Percentiles rank a stretch among this genome's conserved stretches.
phyloP scores from a whole-genome alignment of 1,140 invertebrate genomes.

The Papilio helenus region DNA sequence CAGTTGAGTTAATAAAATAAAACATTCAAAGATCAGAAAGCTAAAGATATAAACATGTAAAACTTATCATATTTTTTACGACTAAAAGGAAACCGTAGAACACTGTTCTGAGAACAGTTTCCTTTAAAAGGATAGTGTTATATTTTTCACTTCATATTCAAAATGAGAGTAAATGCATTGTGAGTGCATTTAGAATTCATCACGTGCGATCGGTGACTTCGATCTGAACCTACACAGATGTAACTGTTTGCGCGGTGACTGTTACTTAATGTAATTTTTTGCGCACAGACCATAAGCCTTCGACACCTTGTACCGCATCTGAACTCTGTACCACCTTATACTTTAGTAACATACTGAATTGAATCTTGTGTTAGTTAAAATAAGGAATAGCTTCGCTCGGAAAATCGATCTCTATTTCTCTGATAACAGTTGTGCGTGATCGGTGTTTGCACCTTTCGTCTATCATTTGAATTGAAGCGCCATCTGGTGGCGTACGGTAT shows the following conservation, averaged over 20 bases:
- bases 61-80: background rate
- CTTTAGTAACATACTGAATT: background rate
- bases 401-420: background rate
- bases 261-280: slow-evolving; percentile 17
- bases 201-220: background rate
- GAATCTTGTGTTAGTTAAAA: background rate
- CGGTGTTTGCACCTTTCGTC: slow-evolving; percentile 32
- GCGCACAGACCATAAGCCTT: slow-evolving; percentile 7
- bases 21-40: background rate
- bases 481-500: slow-evolving; percentile 28
- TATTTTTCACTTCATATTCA: background rate
- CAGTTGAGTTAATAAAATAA: slow-evolving; percentile 15
- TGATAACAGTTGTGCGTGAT: slow-evolving; percentile 30
- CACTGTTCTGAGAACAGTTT: background rate
- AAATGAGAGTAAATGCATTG: no score
- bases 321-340: slow-evolving; percentile 23
- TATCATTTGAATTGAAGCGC: slow-evolving; percentile 27
- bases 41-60: background rate
- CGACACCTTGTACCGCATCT: slow-evolving; percentile 36
- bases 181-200: no score
- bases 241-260: slow-evolving; percentile 21
- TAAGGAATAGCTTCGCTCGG: background rate
- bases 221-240: slow-evolving; percentile 21
- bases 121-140: background rate
- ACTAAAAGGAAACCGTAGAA: background rate